Evolutionary conservation across 2,797 vertebrate species (phyloP).

Genomic region (Coregonus ussuriensis): DNA sequence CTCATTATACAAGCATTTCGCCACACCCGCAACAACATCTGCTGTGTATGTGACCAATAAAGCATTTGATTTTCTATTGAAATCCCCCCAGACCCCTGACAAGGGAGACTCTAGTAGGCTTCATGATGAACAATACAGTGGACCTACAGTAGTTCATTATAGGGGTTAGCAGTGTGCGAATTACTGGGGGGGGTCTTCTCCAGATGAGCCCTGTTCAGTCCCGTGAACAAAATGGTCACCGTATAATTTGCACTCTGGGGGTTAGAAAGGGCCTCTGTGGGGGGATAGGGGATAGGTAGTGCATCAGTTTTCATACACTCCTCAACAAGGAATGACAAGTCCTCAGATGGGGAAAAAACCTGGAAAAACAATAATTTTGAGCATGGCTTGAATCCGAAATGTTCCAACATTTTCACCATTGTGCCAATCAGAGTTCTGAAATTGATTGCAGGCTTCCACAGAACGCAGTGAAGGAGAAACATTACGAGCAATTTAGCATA

Average conservation of each 20-base stretch:
- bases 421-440: slow-evolving; percentile 1
- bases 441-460: slow-evolving; percentile 3
- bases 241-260: too few relatives aligned
- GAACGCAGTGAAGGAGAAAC: background rate
- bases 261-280: background rate
- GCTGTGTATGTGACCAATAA: too few relatives aligned
- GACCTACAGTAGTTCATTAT: background rate
- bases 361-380: background rate
- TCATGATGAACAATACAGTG: background rate
- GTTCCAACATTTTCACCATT: background rate
- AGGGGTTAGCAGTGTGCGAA: too few relatives aligned
- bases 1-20: too few relatives aligned
- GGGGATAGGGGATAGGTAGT: background rate
- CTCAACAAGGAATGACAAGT: background rate
- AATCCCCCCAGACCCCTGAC: background rate
- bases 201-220: too few relatives aligned
- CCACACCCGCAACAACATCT: too few relatives aligned
- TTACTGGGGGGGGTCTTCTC: too few relatives aligned
- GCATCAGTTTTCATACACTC: background rate
- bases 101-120: background rate
- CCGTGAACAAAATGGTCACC: too few relatives aligned
- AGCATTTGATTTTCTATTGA: background rate
- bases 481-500: background rate
- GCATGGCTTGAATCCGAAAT: background rate
- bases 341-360: slow-evolving; percentile 1